Base-by-base conservation (phyloP, 53 echinoderm and acorn worm genomes). In the Apostichopus leukothele region DNA sequence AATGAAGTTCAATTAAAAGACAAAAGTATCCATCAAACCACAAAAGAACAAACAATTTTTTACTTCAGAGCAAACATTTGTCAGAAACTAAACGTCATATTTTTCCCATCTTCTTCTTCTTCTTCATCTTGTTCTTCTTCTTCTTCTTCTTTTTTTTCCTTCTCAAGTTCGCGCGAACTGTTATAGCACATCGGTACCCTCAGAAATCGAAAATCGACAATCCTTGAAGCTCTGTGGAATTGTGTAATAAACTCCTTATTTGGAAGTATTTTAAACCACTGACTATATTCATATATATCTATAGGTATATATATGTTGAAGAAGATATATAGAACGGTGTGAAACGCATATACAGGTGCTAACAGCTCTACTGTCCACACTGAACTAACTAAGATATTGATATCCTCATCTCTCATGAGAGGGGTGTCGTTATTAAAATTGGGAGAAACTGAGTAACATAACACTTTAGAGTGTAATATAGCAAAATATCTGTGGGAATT, bases 101-200 rank as follows among this genome's bases (percentile, higher is more conserved):
- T 39, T 39, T 39, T 3, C 39, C 39, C 3, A 39, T 39, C 39
- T 39, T 39, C 39, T 39, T 39, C 39, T 39, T 39, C 39, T 1
- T 27, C 27, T 27, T 27, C 27, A 3, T 39, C 39, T 39, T 39
- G 1, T 39, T 39, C 39, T 0, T 39, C 39, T 39, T 39, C 39
- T 0, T 39, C 39, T 39, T 39, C 39, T 39, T 39, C 39, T 39
- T 39, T 57, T 57, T 57, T 10, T 57, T 9, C 0, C 8, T 77
- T 52, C 77, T 77, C 77, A 77, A 81, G 81, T 81, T 81, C 81
- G 59, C 59, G 54, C 22, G 81, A 53, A 81, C 81, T 53, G 81
- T 81, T 81, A n/a, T n/a, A 71, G 6, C 71, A 71, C 71, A n/a
- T 71, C 18, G 20, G 57, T 57, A 57, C 57, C 57, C 57, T 39